phyloP scores from a whole-genome alignment of 23 tunicate species.

The Styela clava region DNA sequence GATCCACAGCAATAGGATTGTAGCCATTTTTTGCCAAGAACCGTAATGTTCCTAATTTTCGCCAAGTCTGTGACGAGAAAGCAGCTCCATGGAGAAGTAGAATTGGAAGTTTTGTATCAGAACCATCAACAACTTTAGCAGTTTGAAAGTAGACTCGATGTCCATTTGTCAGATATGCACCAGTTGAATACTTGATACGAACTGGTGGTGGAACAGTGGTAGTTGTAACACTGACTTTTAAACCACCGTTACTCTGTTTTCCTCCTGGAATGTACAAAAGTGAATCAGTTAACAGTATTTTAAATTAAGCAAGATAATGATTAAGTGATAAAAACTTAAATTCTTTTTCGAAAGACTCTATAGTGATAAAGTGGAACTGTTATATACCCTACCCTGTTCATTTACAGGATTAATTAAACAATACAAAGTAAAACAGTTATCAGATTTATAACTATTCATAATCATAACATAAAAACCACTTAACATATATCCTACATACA shows the following conservation, averaged over 20 bases:
- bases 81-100: constrained; percentile 78
- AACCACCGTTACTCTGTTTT: background rate
- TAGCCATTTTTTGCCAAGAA: constrained; percentile 34
- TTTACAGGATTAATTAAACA: too few relatives aligned
- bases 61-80: constrained; percentile 66
- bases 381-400: too few relatives aligned
- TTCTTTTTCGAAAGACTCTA: too few relatives aligned
- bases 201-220: background rate
- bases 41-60: constrained; percentile 33
- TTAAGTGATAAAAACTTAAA: too few relatives aligned
- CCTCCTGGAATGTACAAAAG: too few relatives aligned
- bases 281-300: too few relatives aligned
- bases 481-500: too few relatives aligned
- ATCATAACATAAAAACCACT: too few relatives aligned
- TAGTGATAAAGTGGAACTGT: too few relatives aligned
- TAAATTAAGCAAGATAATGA: too few relatives aligned
- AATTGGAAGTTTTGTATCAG: constrained; percentile 17
- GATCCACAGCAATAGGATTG: constrained; percentile 62
- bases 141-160: background rate
- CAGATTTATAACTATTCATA: too few relatives aligned
- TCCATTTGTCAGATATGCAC: background rate
- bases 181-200: background rate
- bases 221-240: background rate
- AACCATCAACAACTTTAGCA: background rate
- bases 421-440: too few relatives aligned